Evolutionary conservation across 2,113 vertebrate genomes (phyloP).

Genomic region (Takifugu bimaculatus): DNA sequence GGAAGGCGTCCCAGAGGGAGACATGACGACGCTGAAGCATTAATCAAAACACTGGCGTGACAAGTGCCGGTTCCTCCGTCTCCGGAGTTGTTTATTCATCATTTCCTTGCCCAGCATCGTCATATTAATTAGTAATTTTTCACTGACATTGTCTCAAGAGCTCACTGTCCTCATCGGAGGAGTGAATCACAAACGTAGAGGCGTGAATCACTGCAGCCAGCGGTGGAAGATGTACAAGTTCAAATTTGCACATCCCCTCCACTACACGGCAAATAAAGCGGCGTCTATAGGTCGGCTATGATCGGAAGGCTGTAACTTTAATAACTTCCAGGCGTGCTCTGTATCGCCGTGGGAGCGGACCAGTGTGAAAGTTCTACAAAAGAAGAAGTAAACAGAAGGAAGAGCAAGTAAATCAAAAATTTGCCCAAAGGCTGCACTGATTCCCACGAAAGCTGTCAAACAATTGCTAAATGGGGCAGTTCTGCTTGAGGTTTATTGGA

Average conservation of each 20-base stretch:
- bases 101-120: conserved; percentile 18
- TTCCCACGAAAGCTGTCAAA: conserved; percentile 24
- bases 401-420: conserved; percentile 43
- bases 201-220: conserved; percentile 14
- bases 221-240: not conserved
- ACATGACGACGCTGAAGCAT: conserved; percentile 23
- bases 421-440: conserved; percentile 28
- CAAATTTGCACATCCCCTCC: conserved; percentile 8
- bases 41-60: conserved; percentile 39
- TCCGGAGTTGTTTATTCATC: conserved; percentile 16
- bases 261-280: too few species aligned
- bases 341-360: conserved; percentile 13
- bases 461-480: conserved; percentile 1
- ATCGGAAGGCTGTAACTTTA: conserved; percentile 6
- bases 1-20: conserved; percentile 4
- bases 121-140: conserved; percentile 33
- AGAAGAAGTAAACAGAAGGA: conserved; percentile 34
- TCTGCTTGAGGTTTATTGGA: conserved; percentile 26
- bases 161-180: conserved; percentile 8
- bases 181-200: conserved; percentile 10
- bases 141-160: conserved; percentile 23
- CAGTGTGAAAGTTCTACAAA: conserved; percentile 31
- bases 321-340: not conserved
- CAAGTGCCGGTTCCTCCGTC: not conserved
- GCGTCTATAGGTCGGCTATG: too few species aligned